These are phyloP conservation scores for Drosophila kanapiae DNA, from an alignment of 1,140 invertebrate genomes.

Conservation along the genomic window DNA sequence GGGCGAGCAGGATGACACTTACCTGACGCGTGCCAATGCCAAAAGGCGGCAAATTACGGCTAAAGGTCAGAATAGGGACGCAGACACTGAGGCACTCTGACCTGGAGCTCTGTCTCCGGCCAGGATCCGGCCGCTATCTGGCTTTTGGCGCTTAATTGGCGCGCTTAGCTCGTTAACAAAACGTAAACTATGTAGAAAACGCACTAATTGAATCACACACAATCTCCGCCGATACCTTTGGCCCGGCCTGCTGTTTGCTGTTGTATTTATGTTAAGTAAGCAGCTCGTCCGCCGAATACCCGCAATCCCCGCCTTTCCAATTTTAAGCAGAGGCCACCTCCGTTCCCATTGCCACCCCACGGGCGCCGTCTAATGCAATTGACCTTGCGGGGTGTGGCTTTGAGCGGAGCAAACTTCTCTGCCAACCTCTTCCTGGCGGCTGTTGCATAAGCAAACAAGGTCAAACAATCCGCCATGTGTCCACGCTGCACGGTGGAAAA, in stretches of 20 bases:
- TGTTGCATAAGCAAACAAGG: slow-evolving; percentile 37
- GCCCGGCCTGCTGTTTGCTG: neutral
- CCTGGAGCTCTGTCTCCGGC: slow-evolving; percentile 5
- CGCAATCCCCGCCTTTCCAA: neutral
- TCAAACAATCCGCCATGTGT: slow-evolving; percentile 26
- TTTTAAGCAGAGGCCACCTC: neutral
- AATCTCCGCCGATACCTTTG: slow-evolving; percentile 18
- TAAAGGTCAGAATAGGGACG: slow-evolving; percentile 74
- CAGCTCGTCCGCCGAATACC: neutral
- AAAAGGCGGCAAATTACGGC: slow-evolving; percentile 73
- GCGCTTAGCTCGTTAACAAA: slow-evolving; percentile 81
- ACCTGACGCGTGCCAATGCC: slow-evolving; percentile 44
- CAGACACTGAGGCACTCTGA: slow-evolving; percentile 9
- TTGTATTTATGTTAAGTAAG: slow-evolving; percentile 53
- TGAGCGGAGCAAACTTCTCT: slow-evolving; percentile 3
- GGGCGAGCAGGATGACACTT: slow-evolving; percentile 20
- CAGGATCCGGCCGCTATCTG: neutral
- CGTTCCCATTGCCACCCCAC: slow-evolving; percentile 7
- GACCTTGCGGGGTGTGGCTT: slow-evolving; percentile 40
- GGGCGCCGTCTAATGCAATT: slow-evolving; percentile 39
- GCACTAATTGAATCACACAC: slow-evolving; percentile 73
- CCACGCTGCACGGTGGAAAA: neutral
- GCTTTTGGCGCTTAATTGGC: slow-evolving; percentile 72
- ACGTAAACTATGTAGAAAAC: slow-evolving; percentile 74
- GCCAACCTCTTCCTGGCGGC: slow-evolving; percentile 6